These are phyloP conservation scores for Dasyurus viverrinus DNA, from an alignment of 2,113 vertebrate species.

Conservation along the genomic window DNA sequence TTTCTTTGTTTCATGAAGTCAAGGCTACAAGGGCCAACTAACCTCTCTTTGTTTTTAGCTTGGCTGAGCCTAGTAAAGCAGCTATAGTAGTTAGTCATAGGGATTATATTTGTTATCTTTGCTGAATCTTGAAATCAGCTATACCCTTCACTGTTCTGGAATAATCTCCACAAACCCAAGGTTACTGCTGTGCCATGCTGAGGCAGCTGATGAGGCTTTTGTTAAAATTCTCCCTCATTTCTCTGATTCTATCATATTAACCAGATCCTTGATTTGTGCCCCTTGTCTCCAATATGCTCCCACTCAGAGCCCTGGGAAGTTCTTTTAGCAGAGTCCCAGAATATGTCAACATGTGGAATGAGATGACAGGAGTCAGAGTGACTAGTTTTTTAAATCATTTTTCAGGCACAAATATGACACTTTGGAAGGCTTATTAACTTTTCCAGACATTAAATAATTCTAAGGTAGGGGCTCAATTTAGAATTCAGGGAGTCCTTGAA, in stretches of 20 bases:
- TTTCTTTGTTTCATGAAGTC: not conserved
- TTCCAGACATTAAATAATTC: not conserved
- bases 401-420: not conserved
- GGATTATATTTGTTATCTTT: not conserved
- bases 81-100: not conserved
- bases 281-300: not conserved
- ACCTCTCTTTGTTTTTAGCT: not conserved
- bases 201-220: not conserved
- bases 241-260: not conserved
- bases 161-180: not conserved
- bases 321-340: not conserved
- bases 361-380: not conserved
- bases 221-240: not conserved
- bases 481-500: not conserved
- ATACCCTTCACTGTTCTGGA: not conserved
- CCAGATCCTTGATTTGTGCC: not conserved
- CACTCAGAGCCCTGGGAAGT: not conserved
- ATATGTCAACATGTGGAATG: not conserved
- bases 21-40: not conserved
- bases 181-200: not conserved
- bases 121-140: not conserved
- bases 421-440: not conserved
- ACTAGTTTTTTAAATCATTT: not conserved
- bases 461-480: not conserved
- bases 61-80: no score